phyloP scores from a whole-genome alignment of 2,113 vertebrate genomes.

The Dissostichus mawsoni region DNA sequence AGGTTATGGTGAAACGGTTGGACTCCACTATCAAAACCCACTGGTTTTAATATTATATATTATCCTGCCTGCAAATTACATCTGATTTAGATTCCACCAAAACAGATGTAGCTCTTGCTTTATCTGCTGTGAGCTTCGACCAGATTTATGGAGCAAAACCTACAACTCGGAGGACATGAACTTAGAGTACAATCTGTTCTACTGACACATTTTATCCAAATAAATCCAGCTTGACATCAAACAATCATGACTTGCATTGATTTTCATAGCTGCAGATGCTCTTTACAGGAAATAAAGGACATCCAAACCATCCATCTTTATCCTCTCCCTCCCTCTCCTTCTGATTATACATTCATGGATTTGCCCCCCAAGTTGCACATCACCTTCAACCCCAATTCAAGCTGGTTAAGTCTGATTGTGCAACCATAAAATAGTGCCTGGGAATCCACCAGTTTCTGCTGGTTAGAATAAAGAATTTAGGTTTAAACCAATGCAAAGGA shows the following conservation, averaged over 20 bases:
- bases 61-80: conserved; percentile 47
- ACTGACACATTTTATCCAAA: conserved; percentile 72
- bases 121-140: conserved; percentile 53
- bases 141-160: conserved; percentile 65
- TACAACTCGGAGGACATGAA: conserved; percentile 55
- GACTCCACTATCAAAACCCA: conserved; percentile 7
- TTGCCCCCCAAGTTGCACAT: conserved; percentile 34
- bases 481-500: conserved; percentile 52
- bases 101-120: conserved; percentile 62
- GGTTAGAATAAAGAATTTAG: conserved; percentile 42
- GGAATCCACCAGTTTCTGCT: conserved; percentile 37
- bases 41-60: conserved; percentile 38
- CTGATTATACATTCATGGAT: conserved; percentile 26
- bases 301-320: conserved; percentile 37
- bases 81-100: conserved; percentile 58
- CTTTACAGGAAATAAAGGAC: conserved; percentile 57
- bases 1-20: conserved; percentile 12
- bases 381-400: conserved; percentile 60
- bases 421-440: conserved; percentile 25
- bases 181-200: conserved; percentile 57
- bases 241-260: conserved; percentile 31
- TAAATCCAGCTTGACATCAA: conserved; percentile 67
- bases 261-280: conserved; percentile 49
- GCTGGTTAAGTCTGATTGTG: conserved; percentile 56
- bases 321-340: conserved; percentile 5